Evolutionary conservation across 2,113 vertebrate genomes (phyloP), one percentile per base, ranked within the genome.

Genomic region (Odontesthes bonariensis): DNA sequence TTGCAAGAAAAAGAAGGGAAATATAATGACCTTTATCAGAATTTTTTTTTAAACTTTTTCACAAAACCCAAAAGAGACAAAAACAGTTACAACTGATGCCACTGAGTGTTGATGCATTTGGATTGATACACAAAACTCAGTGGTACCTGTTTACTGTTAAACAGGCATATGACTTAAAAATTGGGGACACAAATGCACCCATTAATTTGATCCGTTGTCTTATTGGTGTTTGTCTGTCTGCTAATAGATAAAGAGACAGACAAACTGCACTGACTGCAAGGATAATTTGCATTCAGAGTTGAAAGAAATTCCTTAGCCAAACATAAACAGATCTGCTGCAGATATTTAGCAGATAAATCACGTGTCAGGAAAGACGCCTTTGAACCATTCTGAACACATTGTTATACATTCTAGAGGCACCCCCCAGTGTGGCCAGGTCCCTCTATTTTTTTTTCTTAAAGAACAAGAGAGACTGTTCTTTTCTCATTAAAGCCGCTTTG

Each of bases 341-440:
- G 57, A 57, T 69, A 57, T 69, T 74, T 33, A 73, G 62, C 65
- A 58, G 62, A 83, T 68, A 38, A 83, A 79, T 81, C 77, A 53
- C 44, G 23, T 47, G 70, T 80, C 40, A 72, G 35, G 69, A 60
- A 54, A 67, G 51, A 64, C 58, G 64, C 22, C 47, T 75, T 65
- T 65, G 44, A 78, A 60, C 33, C 12, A 32, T 0, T 31, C 32
- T 49, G 22, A 27, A 64, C 32, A 27, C 27, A 27, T 27, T 27
- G 27, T 27, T 27, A 27, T 27, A 27, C 3, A 27, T 27, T 27
- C 27, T 27, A 27, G 2, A 27, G 3, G 27, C 27, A 3, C 27
- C 27, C 27, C 27, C 27, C 27, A 27, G 27, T 27, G 27, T 27
- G 27, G 3, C 27, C 27, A 27, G 2, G 27, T 27, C 27, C 27